Conservation (phyloP, 2,888 invertebrate genomes). For the Volucella zonaria region DNA sequence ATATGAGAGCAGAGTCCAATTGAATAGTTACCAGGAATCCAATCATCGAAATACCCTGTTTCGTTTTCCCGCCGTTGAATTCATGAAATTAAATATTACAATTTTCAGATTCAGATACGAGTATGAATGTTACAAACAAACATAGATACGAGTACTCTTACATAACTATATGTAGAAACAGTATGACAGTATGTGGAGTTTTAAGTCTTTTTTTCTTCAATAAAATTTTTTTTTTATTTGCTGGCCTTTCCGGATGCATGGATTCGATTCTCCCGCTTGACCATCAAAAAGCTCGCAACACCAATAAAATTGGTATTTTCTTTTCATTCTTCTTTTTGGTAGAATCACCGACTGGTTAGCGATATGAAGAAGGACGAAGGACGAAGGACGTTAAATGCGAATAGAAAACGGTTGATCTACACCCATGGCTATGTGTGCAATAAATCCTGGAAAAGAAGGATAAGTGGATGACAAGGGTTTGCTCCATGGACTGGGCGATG, state of each 20-base stretch:
- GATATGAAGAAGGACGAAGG: constrained; percentile 16
- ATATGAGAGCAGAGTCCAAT: background rate
- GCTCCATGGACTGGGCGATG: constrained; percentile 51
- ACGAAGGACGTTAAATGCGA: constrained; percentile 35
- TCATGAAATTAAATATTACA: constrained; percentile 22
- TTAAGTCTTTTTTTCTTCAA: constrained; percentile 15
- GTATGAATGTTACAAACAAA: background rate
- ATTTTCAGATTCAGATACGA: background rate
- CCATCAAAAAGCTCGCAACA: constrained; percentile 54
- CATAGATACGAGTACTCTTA: no score
- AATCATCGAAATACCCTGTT: background rate
- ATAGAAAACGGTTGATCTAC: constrained; percentile 47
- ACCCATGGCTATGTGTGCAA: constrained; percentile 37
- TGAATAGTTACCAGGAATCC: background rate
- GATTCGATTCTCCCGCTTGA: constrained; percentile 34
- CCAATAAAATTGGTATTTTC: constrained; percentile 68
- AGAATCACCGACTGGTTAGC: constrained; percentile 13
- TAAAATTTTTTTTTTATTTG: constrained; percentile 1
- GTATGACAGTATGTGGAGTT: constrained; percentile 10
- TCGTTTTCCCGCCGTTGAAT: background rate
- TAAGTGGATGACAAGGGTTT: constrained; percentile 68
- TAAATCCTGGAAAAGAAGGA: constrained; percentile 64
- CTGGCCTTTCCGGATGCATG: background rate
- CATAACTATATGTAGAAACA: no score
- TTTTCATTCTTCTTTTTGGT: constrained; percentile 25